Conservation (phyloP, 1,140 invertebrate genomes). For the Drosophila tristis region DNA sequence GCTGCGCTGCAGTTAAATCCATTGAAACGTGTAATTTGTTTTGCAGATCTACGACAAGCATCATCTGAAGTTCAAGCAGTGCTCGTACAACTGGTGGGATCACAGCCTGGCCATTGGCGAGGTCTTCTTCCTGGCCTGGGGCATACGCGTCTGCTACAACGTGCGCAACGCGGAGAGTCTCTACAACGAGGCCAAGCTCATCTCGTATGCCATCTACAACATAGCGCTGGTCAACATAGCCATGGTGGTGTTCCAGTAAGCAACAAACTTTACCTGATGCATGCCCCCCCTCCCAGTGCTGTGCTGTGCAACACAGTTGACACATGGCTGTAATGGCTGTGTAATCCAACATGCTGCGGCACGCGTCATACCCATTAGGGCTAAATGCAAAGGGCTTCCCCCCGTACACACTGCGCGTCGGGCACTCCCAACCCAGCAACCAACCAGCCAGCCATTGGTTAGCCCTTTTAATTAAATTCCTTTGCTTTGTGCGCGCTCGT, state of each 20-base stretch:
- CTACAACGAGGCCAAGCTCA: constrained; percentile 95
- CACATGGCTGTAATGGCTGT: constrained; percentile 18
- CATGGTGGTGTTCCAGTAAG: constrained; percentile 95
- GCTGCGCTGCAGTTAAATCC: neutral
- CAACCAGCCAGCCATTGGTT: constrained; percentile 6
- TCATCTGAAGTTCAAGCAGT: constrained; percentile 93
- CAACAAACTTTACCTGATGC: constrained; percentile 4
- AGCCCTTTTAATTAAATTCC: constrained; percentile 76
- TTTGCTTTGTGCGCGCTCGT: constrained; percentile 66
- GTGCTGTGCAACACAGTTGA: constrained; percentile 29
- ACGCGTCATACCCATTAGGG: constrained; percentile 48
- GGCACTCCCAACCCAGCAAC: neutral
- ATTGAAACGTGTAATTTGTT: neutral
- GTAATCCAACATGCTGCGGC: constrained; percentile 49
- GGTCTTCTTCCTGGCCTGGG: constrained; percentile 94
- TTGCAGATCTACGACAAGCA: constrained; percentile 88
- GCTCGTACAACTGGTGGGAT: constrained; percentile 96
- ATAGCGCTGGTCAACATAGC: constrained; percentile 95
- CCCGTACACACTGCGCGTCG: neutral
- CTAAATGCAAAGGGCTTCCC: constrained; percentile 33
- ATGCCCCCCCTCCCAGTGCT: neutral
- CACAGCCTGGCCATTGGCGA: constrained; percentile 95
- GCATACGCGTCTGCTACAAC: constrained; percentile 95
- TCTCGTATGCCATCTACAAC: constrained; percentile 97
- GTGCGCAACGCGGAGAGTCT: constrained; percentile 95